phyloP scores from a whole-genome alignment of 2,888 invertebrate genomes.

The Zhuqinia jingwanae region DNA sequence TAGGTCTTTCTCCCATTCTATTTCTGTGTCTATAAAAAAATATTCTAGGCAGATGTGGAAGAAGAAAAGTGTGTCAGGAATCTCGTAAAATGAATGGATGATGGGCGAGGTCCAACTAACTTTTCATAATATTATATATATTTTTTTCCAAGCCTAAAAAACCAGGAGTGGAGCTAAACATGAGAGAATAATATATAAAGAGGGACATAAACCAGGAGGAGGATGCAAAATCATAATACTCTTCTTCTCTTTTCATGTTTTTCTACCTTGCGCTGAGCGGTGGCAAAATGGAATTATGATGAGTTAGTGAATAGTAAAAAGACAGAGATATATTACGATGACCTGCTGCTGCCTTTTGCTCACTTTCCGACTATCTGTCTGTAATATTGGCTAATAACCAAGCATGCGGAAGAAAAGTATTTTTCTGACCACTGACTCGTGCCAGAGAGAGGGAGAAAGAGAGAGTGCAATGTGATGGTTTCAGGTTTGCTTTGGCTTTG shows the following conservation, averaged over 20 bases:
- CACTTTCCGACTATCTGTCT: background rate
- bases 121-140: slow-evolving; percentile 38
- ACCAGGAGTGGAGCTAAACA: no score
- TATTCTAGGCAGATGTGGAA: background rate
- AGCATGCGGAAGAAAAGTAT: slow-evolving; percentile 36
- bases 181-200: no score
- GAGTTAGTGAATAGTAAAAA: slow-evolving; percentile 25
- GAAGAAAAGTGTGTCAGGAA: slow-evolving; percentile 74
- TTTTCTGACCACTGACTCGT: slow-evolving; percentile 26
- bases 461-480: background rate
- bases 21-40: background rate
- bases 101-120: slow-evolving; percentile 75
- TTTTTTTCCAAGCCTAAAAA: no score
- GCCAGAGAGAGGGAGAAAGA: no score
- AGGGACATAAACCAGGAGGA: no score
- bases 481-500: no score
- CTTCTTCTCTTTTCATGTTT: no score
- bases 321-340: slow-evolving; percentile 59
- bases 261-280: background rate
- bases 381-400: slow-evolving; percentile 56
- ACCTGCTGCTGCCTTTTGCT: slow-evolving; percentile 41
- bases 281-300: background rate
- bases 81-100: slow-evolving; percentile 76
- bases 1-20: background rate
- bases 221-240: background rate